Conservation (phyloP, 1,140 invertebrate genomes). For the Melanaphis sacchari region DNA sequence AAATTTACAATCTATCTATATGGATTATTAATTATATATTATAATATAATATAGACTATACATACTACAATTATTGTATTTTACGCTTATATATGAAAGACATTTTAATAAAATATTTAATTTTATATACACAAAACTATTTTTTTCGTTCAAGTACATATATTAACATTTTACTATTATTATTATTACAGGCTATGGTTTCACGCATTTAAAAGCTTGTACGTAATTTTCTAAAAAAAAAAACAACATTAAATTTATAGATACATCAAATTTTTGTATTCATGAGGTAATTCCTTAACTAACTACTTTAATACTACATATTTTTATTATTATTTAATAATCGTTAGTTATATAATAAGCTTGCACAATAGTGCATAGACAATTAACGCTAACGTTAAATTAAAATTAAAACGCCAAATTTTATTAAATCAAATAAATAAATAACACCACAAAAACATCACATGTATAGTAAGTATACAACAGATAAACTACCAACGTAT, state of each 20-base stretch:
- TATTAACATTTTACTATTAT: neutral
- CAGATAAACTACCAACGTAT: neutral
- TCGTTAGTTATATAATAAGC: neutral
- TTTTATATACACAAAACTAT: neutral
- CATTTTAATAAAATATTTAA: neutral
- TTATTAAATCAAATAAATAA: neutral
- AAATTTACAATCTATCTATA: neutral
- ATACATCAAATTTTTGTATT: neutral
- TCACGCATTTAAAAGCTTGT: neutral
- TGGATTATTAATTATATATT: neutral
- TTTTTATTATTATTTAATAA: neutral
- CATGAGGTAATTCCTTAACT: neutral
- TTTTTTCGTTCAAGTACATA: neutral
- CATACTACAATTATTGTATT: neutral
- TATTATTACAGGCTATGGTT: neutral
- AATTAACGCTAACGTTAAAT: neutral
- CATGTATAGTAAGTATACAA: neutral
- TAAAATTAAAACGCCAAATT: neutral
- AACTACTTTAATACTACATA: too few species aligned
- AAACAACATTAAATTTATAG: neutral
- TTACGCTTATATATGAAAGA: neutral
- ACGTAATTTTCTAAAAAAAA: neutral
- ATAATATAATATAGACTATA: neutral
- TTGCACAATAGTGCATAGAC: neutral
- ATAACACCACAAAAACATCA: neutral